Evolutionary conservation across 2,113 vertebrate species (phyloP).

Genomic region (Chaetorhynchus papuensis): DNA sequence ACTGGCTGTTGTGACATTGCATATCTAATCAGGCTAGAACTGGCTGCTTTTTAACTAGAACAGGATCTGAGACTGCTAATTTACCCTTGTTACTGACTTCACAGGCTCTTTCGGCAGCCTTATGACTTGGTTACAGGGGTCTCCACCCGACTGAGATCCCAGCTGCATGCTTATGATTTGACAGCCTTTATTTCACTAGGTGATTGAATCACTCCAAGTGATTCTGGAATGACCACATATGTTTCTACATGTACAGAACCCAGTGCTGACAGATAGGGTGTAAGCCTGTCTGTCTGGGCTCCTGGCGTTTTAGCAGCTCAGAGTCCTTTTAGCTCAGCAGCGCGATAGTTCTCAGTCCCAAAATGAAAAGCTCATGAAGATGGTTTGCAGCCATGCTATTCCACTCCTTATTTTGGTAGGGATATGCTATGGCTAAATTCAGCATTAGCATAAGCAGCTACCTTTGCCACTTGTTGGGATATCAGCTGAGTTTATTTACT

Average conservation of each 20-base stretch:
- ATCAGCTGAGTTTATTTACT: not conserved
- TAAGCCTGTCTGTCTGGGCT: not conserved
- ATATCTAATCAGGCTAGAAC: slow-evolving; percentile 46
- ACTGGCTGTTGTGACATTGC: slow-evolving; percentile 44
- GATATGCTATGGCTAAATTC: not conserved
- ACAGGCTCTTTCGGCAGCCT: not conserved
- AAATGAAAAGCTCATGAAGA: not conserved
- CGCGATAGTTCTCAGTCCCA: not conserved
- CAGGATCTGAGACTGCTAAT: slow-evolving; percentile 30
- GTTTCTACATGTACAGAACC: not conserved
- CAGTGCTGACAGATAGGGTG: not conserved
- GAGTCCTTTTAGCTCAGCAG: not conserved
- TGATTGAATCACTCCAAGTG: not conserved
- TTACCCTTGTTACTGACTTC: slow-evolving; percentile 5
- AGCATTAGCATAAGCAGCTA: not conserved
- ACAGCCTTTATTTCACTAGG: not conserved
- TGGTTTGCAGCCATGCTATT: not conserved
- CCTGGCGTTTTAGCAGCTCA: not conserved
- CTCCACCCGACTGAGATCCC: not conserved
- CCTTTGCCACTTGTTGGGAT: not conserved
- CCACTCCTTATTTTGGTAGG: not conserved
- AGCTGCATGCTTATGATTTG: not conserved
- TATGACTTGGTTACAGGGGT: not conserved
- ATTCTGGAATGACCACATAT: not conserved
- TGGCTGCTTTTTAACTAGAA: not conserved